Base-by-base conservation (phyloP, 1,140 invertebrate genomes). In the Drosophila repleta region DNA sequence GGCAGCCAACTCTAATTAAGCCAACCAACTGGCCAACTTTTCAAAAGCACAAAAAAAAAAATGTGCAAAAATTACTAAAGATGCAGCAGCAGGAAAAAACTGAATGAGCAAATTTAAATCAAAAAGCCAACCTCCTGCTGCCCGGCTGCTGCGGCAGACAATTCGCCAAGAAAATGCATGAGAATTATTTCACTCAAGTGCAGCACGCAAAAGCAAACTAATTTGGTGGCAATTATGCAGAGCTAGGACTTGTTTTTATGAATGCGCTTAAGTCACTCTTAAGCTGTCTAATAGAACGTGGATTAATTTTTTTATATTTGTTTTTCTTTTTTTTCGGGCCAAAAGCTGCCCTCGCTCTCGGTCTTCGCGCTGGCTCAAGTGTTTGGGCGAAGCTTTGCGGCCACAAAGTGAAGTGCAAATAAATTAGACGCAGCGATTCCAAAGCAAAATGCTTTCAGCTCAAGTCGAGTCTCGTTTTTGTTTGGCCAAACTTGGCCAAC, bases 341-440 rank as follows among this genome's bases (percentile, higher is more conserved):
- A 29, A 61, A 58, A 24, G 45, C n/a, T n/a, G 52, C 24, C 45
- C 20, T 45, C 26, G 39, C n/a, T 17, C 29, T 18, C 18, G 37
- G 39, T 48, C 46, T 24, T 8, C n/a, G 39, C 39, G 39, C 3
- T 41, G 15, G 21, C 37, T 84, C 18, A 74, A 73, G 65, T 77
- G 74, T 55, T 85, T 78, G 56, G 26, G 51, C 39, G 43, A 32
- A 74, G 57, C 41, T 58, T 46, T 39, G 37, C 37, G 13, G 46
- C 37, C 68, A 62, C 39, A 71, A 63, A 87, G 78, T 87, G 61
- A 81, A 87, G 64, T 73, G 74, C 78, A 88, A 87, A 88, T 79
- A 85, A 85, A 85, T 82, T 78, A 79, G 45, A 51, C 64, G 61
- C 62, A 74, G 56, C 41, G 62, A 87, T 76, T 51, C 49, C 55